These are phyloP conservation scores for Ecdyonurus torrentis DNA, from an alignment of 2,888 invertebrate species.

Conservation along the genomic window DNA sequence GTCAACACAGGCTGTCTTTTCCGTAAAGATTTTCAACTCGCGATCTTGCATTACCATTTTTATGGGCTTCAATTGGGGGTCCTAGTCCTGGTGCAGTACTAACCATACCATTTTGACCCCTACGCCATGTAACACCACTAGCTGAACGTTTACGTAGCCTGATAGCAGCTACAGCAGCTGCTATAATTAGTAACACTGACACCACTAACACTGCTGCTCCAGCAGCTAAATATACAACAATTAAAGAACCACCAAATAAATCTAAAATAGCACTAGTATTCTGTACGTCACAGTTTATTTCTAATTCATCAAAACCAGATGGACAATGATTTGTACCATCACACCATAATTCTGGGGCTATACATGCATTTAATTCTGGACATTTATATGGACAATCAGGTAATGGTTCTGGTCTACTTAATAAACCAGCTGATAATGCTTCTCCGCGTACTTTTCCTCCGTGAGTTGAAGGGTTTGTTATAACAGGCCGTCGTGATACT, in stretches of 20 bases:
- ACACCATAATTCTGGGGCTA: conserved; percentile 61
- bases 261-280: neutral
- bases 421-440: conserved; percentile 6
- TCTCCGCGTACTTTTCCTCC: conserved; percentile 31
- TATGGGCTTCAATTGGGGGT: neutral
- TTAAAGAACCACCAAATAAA: neutral
- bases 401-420: conserved; percentile 8
- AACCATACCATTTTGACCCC: neutral
- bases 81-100: neutral
- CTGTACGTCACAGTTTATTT: neutral
- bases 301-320: conserved; percentile 59
- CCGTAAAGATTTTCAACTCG: neutral
- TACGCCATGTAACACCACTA: neutral
- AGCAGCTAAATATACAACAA: neutral
- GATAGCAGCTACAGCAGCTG: neutral
- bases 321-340: conserved; percentile 65
- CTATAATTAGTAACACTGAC: neutral
- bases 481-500: conserved; percentile 34
- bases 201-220: neutral
- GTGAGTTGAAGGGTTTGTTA: conserved; percentile 28
- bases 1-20: neutral
- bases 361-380: conserved; percentile 65
- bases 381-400: conserved; percentile 27
- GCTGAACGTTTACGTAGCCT: neutral
- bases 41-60: neutral